Conservation (phyloP, 2,113 vertebrate species). For the Mionectes macconnelli region DNA sequence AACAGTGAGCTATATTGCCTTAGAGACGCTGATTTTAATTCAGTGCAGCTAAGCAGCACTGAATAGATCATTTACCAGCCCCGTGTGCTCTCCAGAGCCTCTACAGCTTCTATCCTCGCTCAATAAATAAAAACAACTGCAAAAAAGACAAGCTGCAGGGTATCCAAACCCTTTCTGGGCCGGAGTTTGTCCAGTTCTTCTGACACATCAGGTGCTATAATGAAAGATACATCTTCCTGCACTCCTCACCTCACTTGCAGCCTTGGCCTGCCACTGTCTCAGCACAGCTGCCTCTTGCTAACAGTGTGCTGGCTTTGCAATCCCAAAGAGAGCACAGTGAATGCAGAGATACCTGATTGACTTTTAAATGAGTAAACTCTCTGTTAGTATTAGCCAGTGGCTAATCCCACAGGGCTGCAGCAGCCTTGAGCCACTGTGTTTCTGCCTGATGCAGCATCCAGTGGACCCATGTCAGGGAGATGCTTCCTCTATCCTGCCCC, state of each 20-base stretch:
- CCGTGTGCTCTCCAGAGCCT: neutral
- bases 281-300: neutral
- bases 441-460: neutral
- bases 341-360: neutral
- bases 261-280: neutral
- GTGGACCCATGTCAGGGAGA: fast-evolving
- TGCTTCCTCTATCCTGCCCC: neutral
- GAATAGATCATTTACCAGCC: fast-evolving
- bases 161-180: neutral
- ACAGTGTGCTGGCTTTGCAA: neutral
- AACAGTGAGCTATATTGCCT: neutral
- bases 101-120: neutral
- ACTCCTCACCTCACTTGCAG: neutral
- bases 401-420: neutral
- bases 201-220: neutral
- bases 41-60: neutral
- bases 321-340: fast-evolving
- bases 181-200: neutral
- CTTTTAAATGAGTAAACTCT: neutral
- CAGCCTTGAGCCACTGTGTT: fast-evolving
- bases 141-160: neutral
- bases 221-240: neutral
- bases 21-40: neutral
- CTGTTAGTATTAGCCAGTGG: neutral
- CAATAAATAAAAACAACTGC: neutral